Base-by-base conservation (phyloP, 2,797 vertebrate genomes). In the Huso huso region DNA sequence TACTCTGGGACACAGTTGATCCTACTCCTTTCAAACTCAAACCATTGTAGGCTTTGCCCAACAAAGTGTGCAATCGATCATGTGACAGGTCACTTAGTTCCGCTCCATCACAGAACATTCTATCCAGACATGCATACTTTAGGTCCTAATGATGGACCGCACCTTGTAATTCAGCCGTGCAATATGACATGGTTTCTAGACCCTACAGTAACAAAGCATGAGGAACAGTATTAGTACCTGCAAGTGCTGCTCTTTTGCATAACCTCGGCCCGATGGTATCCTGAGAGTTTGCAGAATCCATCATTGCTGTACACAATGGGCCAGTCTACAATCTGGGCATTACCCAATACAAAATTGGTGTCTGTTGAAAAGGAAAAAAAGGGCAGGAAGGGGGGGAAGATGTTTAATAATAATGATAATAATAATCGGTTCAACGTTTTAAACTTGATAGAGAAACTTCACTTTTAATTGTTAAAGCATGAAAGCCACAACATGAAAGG, bases 161-260 rank as follows among this genome's bases (percentile, higher is more conserved):
- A 18, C 18, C 18, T 18, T 18, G 37, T 37, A 37, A 37, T 37
- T 37, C 37, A 37, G 37, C 37, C 5, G 37, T 37, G 37, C 37
- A 37, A 37, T 5, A 37, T 37, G 37, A 37, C 37, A 37, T 37
- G 37, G 37, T 37, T 37, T 37, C 37, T 37, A 37, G 37, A 4
- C 37, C 37, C 4, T 37, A 37, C 37, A 37, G 37, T 37, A 37
- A 37, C 37, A 37, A 37, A 37, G 37, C 37, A 8, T 18, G 0
- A 65, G 66, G 68, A 62, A 9, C 10, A 8, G 13, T 15, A 63
- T 55, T 55, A 71, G 72, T 95, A 98, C 95, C 95, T 97, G 95
- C 95, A 98, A 72, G 95, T 94, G 82, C 95, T 93, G 89, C 95
- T 98, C 81, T 94, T 97, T 78, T 98, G 95, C 95, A 98, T 98